Percentiles rank a stretch among this genome's conserved stretches.
Conservation (phyloP, 1,140 invertebrate genomes). For the Phthorimaea operculella region DNA sequence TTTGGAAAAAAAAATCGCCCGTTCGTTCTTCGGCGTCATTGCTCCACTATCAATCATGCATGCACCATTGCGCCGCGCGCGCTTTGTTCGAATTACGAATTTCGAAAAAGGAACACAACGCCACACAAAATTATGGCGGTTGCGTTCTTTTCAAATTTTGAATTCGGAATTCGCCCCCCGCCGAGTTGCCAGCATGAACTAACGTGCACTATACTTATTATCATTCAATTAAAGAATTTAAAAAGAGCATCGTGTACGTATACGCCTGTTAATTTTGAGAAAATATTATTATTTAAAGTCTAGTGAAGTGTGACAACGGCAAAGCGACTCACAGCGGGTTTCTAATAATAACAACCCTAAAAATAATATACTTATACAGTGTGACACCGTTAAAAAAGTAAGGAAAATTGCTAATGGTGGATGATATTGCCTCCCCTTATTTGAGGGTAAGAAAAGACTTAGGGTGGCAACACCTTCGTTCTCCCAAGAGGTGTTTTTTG, state of each 20-base stretch:
- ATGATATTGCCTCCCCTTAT: constrained; percentile 64
- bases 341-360: constrained; percentile 5
- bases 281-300: neutral
- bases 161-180: constrained; percentile 31
- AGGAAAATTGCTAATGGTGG: constrained; percentile 64
- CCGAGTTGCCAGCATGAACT: constrained; percentile 25
- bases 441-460: constrained; percentile 56
- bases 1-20: constrained; percentile 47
- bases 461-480: constrained; percentile 59
- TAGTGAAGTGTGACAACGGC: neutral
- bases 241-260: constrained; percentile 31
- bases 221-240: constrained; percentile 52
- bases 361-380: constrained; percentile 45
- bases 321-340: neutral
- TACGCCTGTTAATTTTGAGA: neutral
- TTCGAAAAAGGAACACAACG: constrained; percentile 57
- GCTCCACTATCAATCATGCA: constrained; percentile 61
- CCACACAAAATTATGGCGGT: constrained; percentile 54
- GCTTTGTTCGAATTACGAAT: constrained; percentile 62
- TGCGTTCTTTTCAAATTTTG: constrained; percentile 47
- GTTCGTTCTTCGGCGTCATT: constrained; percentile 46
- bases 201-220: constrained; percentile 26
- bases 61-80: constrained; percentile 56
- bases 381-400: constrained; percentile 65
- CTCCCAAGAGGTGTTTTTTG: constrained; percentile 60